A percentile compares a stretch with the other conserved stretches of the same genome.
Evolutionary conservation across 2,888 invertebrate genomes (phyloP).

Genomic region (Rhorus exstirpatorius): DNA sequence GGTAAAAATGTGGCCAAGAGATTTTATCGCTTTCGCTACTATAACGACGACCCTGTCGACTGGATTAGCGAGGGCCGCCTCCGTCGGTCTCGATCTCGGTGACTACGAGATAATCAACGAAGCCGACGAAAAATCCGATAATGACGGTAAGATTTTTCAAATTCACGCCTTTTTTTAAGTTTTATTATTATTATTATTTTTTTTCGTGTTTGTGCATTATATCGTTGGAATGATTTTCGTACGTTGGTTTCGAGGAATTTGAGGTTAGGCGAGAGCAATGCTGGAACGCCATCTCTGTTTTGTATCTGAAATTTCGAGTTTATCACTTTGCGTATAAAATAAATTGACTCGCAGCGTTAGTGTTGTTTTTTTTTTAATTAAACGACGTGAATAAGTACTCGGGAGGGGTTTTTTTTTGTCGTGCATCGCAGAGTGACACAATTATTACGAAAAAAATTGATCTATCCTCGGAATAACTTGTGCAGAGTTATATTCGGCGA

Average conservation of each 20-base stretch:
- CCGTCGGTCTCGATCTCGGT: constrained; percentile 74
- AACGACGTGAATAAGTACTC: too few relatives aligned
- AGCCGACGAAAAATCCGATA: constrained; percentile 76
- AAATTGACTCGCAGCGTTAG: too few relatives aligned
- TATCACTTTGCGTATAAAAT: too few relatives aligned
- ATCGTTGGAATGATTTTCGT: not conserved
- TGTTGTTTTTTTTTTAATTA: too few relatives aligned
- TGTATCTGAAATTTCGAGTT: too few relatives aligned
- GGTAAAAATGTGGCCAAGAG: constrained; percentile 76
- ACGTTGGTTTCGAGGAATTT: not conserved
- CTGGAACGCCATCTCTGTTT: too few relatives aligned
- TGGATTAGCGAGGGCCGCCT: constrained; percentile 74
- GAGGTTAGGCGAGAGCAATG: not conserved
- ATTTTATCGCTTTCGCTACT: constrained; percentile 76
- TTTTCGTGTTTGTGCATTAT: not conserved
- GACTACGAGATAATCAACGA: constrained; percentile 82
- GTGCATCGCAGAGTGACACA: too few relatives aligned
- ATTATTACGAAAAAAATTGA: too few relatives aligned
- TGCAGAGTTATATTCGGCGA: too few relatives aligned
- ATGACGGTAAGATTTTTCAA: constrained; percentile 70
- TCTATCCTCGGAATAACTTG: too few relatives aligned
- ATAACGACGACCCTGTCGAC: constrained; percentile 70
- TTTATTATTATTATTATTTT: too few relatives aligned
- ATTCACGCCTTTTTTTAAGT: not conserved
- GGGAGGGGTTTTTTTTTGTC: too few relatives aligned